Conservation (phyloP, 2,797 vertebrate genomes). For the Eleutherodactylus coqui region DNA sequence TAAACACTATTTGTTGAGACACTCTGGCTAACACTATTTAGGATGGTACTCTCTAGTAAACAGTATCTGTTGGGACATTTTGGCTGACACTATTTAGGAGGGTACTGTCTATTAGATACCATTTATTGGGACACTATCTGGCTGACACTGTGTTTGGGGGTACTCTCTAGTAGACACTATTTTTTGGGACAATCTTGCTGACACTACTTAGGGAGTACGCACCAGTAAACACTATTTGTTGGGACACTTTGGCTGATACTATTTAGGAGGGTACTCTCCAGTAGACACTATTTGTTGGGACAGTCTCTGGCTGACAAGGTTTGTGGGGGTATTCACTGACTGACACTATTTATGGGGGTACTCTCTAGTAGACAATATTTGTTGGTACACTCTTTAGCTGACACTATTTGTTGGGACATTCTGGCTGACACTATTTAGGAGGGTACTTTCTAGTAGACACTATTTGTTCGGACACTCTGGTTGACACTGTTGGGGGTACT, state of each 20-base stretch:
- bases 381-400: no score
- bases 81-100: no score
- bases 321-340: not conserved
- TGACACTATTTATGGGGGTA: not conserved
- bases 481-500: not conserved
- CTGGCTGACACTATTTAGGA: no score
- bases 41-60: not conserved
- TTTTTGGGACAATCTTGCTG: not conserved
- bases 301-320: not conserved
- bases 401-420: no score
- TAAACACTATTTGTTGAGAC: no score
- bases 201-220: no score
- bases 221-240: no score
- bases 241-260: not conserved
- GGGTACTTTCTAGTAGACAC: no score
- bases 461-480: no score
- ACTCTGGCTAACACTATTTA: no score
- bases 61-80: no score
- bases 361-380: no score
- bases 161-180: not conserved
- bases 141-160: not conserved
- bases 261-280: not conserved
- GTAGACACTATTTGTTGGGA: not conserved
- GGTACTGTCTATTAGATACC: not conserved
- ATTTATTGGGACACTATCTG: not conserved